These are phyloP conservation scores for Acinonyx jubatus DNA, from an alignment of 2,113 vertebrate genomes.

Conservation along the genomic window DNA sequence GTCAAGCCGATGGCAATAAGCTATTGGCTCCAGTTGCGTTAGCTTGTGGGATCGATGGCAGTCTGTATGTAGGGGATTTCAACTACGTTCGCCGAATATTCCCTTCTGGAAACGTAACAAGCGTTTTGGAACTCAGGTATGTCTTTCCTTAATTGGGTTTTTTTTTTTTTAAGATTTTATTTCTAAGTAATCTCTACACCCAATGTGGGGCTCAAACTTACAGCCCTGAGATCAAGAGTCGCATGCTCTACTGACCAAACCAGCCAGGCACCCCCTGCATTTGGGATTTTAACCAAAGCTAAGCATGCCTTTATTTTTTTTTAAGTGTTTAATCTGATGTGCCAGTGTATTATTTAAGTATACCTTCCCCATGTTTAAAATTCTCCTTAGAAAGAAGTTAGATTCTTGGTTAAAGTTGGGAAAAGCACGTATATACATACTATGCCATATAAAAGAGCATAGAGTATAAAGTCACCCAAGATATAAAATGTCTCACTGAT, in stretches of 20 bases:
- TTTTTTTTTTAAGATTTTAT: neutral
- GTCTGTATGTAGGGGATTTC: constrained; percentile 97
- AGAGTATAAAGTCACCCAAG: neutral
- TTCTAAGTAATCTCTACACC: neutral
- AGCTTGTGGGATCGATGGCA: constrained; percentile 96
- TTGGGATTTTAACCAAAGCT: neutral
- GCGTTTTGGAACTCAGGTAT: constrained; percentile 98
- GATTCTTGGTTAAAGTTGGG: neutral
- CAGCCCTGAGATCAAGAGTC: neutral
- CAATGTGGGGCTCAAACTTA: neutral
- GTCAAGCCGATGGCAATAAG: constrained; percentile 98
- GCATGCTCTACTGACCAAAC: neutral
- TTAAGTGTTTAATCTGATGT: neutral
- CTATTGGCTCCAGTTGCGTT: constrained; percentile 95
- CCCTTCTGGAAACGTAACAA: constrained; percentile 97
- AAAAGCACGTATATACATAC: neutral
- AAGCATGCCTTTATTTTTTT: neutral
- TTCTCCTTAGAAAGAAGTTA: neutral
- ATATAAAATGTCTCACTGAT: neutral
- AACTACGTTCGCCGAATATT: constrained; percentile 98
- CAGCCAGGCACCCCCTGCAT: neutral
- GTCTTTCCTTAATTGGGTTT: constrained; percentile 28
- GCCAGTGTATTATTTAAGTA: neutral
- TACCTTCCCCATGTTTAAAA: neutral
- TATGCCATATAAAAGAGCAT: neutral